A percentile compares a stretch with the other conserved stretches of the same genome.
These are phyloP conservation scores for Ceyx cyanopectus DNA, from an alignment of 2,113 vertebrate species.

Conservation along the genomic window DNA sequence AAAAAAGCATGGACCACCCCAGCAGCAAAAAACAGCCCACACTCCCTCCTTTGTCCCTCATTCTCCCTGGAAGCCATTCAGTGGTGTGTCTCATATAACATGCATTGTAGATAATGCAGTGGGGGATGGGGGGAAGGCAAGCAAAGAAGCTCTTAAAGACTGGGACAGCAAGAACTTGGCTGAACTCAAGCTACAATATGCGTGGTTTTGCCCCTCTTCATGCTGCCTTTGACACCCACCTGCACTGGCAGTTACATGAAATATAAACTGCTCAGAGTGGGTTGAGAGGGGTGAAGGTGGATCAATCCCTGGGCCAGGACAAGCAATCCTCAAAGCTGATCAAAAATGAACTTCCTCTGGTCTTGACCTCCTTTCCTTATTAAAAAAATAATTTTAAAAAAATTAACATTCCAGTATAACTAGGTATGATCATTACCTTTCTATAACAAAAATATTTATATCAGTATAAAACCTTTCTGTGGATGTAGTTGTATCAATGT, in stretches of 20 bases:
- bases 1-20: not conserved
- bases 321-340: not conserved
- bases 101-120: fast-evolving
- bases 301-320: not conserved
- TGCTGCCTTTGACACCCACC: not conserved
- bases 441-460: not conserved
- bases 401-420: not conserved
- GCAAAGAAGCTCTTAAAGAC: not conserved
- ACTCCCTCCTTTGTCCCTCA: not conserved
- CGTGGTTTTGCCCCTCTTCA: not conserved
- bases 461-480: not conserved
- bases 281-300: fast-evolving
- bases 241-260: not conserved
- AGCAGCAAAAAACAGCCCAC: not conserved
- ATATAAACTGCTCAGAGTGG: not conserved
- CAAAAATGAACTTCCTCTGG: not conserved
- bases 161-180: not conserved
- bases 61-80: fast-evolving
- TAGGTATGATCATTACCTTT: not conserved
- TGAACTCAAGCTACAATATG: not conserved
- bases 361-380: not conserved
- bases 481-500: not conserved
- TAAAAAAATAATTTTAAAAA: not conserved
- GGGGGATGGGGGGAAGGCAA: not conserved
- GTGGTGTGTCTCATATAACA: not conserved